phyloP scores from a whole-genome alignment of 1,140 invertebrate genomes.

The Asbolus verrucosus region DNA sequence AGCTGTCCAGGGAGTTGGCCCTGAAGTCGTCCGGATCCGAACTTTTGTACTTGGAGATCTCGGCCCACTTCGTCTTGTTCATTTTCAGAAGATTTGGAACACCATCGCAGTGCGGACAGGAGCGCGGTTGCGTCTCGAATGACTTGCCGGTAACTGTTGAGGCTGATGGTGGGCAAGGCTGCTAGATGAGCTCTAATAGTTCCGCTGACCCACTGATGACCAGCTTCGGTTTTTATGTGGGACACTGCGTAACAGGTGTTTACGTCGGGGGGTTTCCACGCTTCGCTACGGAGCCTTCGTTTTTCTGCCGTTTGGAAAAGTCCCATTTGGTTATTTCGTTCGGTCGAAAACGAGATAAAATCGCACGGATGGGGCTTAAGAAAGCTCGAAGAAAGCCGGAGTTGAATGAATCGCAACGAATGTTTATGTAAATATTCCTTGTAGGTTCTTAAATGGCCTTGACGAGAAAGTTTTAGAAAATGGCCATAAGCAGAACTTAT shows the following conservation, averaged over 20 bases:
- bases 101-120: constrained; percentile 12
- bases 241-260: constrained; percentile 37
- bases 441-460: constrained; percentile 28
- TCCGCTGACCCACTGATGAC: constrained; percentile 60
- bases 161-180: constrained; percentile 61
- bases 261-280: not conserved
- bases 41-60: constrained; percentile 43
- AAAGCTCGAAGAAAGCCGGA: constrained; percentile 16
- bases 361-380: not conserved
- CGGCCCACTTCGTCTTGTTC: constrained; percentile 46
- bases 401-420: constrained; percentile 17
- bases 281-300: constrained; percentile 8
- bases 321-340: too few relatives aligned
- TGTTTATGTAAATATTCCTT: constrained; percentile 18
- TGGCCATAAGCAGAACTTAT: not conserved
- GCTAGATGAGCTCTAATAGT: constrained; percentile 63
- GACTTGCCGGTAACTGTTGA: constrained; percentile 44
- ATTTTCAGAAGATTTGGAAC: constrained; percentile 42
- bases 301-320: not conserved
- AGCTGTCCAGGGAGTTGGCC: constrained; percentile 72
- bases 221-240: constrained; percentile 48
- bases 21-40: constrained; percentile 32
- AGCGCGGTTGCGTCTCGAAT: constrained; percentile 17
- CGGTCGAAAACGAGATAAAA: not conserved
- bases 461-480: constrained; percentile 25